A percentile compares a stretch with the other conserved stretches of the same genome.
Evolutionary conservation across 2,113 vertebrate species (phyloP).

Genomic region (Mobula hypostoma): DNA sequence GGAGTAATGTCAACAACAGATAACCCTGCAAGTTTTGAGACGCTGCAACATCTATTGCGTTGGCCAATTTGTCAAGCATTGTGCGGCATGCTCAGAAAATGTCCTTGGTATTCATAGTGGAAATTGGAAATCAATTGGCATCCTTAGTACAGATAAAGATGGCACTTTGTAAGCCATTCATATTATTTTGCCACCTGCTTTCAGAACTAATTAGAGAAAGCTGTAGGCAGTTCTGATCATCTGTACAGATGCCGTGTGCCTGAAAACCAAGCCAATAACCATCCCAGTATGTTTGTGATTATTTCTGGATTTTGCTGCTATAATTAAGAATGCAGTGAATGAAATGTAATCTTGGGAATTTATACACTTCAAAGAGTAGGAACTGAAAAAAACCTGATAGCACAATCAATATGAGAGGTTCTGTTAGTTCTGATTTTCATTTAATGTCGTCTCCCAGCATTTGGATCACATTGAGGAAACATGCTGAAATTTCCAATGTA

Average conservation of each 20-base stretch:
- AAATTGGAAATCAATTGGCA: too few species aligned
- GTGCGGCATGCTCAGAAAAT: too few species aligned
- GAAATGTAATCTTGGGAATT: conserved; percentile 44
- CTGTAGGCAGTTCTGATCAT: neutral
- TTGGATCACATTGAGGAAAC: conserved; percentile 49
- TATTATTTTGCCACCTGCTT: neutral
- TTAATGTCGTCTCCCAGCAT: conserved; percentile 53
- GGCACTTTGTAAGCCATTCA: neutral
- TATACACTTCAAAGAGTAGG: conserved; percentile 53
- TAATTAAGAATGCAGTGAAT: conserved; percentile 3
- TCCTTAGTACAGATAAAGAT: too few species aligned
- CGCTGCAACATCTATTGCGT: too few species aligned
- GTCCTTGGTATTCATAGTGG: too few species aligned
- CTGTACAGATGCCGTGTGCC: neutral
- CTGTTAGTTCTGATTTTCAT: conserved; percentile 52
- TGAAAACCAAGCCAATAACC: neutral
- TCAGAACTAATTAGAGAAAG: neutral
- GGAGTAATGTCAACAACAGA: too few species aligned
- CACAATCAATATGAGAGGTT: conserved; percentile 52
- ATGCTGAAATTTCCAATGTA: neutral
- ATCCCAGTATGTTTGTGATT: neutral
- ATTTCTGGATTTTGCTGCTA: neutral
- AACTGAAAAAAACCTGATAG: conserved; percentile 56
- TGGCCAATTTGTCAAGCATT: too few species aligned
- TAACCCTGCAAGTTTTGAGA: too few species aligned